Percentiles rank a stretch among this genome's conserved stretches.
Evolutionary conservation across 1,140 invertebrate species (phyloP).

Genomic region (Microplitis demolitor): DNA sequence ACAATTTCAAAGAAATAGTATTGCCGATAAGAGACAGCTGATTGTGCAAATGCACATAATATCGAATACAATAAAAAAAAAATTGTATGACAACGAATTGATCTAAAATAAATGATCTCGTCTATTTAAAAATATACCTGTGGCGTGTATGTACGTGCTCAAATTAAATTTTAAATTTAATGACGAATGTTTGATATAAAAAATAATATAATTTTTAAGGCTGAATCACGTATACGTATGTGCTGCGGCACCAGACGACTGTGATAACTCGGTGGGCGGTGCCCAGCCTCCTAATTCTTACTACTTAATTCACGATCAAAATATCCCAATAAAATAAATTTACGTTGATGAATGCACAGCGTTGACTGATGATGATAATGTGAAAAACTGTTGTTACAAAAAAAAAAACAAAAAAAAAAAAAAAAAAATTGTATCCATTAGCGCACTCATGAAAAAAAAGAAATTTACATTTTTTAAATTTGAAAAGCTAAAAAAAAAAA

Average conservation of each 20-base stretch:
- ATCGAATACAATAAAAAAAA: constrained; percentile 3
- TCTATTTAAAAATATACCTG: neutral
- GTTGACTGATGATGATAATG: neutral
- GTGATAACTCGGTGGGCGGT: constrained; percentile 64
- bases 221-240: constrained; percentile 64
- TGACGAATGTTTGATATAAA: constrained; percentile 30
- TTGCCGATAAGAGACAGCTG: constrained; percentile 50
- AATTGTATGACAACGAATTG: constrained; percentile 4
- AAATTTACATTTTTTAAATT: neutral
- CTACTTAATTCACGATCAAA: constrained; percentile 55
- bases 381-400: neutral
- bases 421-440: neutral
- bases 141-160: constrained; percentile 6
- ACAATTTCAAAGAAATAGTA: constrained; percentile 36
- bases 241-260: constrained; percentile 63
- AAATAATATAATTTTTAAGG: constrained; percentile 61
- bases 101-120: neutral
- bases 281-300: constrained; percentile 58
- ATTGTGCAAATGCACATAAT: constrained; percentile 44
- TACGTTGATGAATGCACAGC: neutral
- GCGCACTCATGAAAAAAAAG: neutral
- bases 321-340: constrained; percentile 40
- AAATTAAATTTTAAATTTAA: constrained; percentile 13
- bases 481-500: neutral
- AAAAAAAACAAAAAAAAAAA: neutral